phyloP scores from a whole-genome alignment of 2,888 invertebrate genomes.

The Amphiduros pacificus region DNA sequence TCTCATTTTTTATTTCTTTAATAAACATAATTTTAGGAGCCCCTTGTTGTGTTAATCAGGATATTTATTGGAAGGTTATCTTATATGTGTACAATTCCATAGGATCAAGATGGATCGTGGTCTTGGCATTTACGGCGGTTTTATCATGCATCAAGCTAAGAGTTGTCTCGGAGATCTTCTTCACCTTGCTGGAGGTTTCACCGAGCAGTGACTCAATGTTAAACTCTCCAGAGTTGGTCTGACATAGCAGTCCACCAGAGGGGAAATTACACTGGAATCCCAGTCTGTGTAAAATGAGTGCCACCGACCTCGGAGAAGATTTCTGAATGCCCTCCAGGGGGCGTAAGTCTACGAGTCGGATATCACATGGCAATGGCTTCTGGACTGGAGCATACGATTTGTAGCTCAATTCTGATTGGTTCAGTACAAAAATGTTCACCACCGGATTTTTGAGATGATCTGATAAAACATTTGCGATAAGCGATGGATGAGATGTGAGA shows the following conservation, averaged over 20 bases:
- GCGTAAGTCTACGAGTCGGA: constrained; percentile 61
- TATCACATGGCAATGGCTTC: constrained; percentile 60
- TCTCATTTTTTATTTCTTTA: no score
- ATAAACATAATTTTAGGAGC: no score
- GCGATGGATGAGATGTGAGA: constrained; percentile 58
- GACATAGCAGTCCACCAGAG: constrained; percentile 56
- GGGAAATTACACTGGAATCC: constrained; percentile 65
- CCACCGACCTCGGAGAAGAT: constrained; percentile 54
- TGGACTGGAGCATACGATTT: constrained; percentile 33
- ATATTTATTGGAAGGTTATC: constrained; percentile 7
- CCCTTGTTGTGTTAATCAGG: no score
- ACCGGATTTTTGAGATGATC: constrained; percentile 69
- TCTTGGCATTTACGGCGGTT: not conserved
- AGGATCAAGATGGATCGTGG: constrained; percentile 9
- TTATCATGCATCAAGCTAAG: constrained; percentile 24
- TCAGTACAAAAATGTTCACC: constrained; percentile 4
- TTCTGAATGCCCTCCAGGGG: constrained; percentile 31
- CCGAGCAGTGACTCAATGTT: not conserved
- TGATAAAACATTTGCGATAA: constrained; percentile 68
- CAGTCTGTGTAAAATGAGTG: constrained; percentile 69
- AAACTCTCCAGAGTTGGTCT: constrained; percentile 42
- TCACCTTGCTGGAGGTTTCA: constrained; percentile 1
- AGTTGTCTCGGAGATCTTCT: not conserved
- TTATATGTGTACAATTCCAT: constrained; percentile 25
- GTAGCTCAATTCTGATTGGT: constrained; percentile 23